Base-by-base conservation (phyloP, 2,113 vertebrate genomes). In the Pachycephala philippinensis region DNA sequence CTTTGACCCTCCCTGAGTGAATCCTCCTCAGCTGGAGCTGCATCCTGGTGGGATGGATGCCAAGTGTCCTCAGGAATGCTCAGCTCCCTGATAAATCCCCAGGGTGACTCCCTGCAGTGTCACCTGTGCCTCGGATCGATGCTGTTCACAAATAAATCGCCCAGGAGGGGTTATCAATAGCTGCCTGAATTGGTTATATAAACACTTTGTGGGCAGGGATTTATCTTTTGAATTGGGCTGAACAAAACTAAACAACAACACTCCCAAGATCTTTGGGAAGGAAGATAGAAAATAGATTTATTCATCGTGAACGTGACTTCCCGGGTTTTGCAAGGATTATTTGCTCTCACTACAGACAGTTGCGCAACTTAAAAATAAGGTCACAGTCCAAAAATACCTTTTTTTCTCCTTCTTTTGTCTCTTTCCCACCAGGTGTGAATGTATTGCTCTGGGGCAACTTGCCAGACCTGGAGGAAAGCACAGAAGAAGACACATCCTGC, bases 371-470 rank as follows among this genome's bases (percentile, higher is more conserved):
- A 27, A 71, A 95, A 94, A 79, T 27, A 57, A 91, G 63, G 42
- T 70, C 57, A 61, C 24, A 13, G 33, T 69, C 63, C 79, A 88
- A 79, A 93, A 93, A 94, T 71, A 59, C 27, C 27, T 7, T 52
- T 89, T 60, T 70, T 13, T 15, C 6, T 4, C 2, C 6, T 7
- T 54, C 23, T 13, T 68, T 70, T 72, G 30, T 77, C 23, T 50
- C 75, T 49, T 93, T 66, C 63, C 49, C 94, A 95, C 90, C 97
- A 99, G 99, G 99, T 95, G 98, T 98, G 93, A 99, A 99, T 82
- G 97, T 99, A 18, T 97, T 99, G 89, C 98, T 99, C 61, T 99
- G 99, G 99, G 99, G 99, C 81, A 99, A 99, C 84, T 98, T 99
- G 89, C 99, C 99, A 42, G 99, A 99, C 64, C 95, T 98, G 95